Base-by-base conservation (phyloP, 92 coral and sea anemone genomes). In the Pocillopora grandis region DNA sequence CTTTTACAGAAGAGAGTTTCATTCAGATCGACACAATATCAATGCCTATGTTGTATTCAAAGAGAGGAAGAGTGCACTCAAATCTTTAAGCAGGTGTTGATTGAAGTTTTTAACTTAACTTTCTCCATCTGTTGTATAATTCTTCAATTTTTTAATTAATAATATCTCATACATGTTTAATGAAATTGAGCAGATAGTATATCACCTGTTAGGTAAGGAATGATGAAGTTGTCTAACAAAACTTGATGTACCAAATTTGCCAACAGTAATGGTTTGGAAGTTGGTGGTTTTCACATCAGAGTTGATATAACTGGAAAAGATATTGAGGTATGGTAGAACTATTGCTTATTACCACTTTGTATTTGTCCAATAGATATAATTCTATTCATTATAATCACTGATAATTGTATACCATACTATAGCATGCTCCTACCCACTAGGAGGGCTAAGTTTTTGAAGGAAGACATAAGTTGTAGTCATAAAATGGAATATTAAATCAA, bases 31-130 rank as follows among this genome's bases (percentile, higher is more conserved):
- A 69, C 89, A 90, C 59, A 90, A 83, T 72, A 64, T 96, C 71
- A 96, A 94, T 92, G 98, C 97, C 31, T 96, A 96, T 89, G 89
- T 96, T 78, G 99, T 96, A 48, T 96, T 92, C 69, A 84, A 91
- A 79, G 91, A 92, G 21, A 78, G 76, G 81, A 80, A 69, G 5
- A 69, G 92, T 76, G 98, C 93, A 27, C 80, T 69, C 52, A 80
- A 90, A 69, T 92, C 99, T n/a, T 81, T 93, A 59, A 82, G 82
- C 74, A 93, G 98, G 98, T 95, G 75, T 10, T 17, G 2, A 35
- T 70, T 15, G 42, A 1, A 31, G n/a, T 33, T 31, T 68, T 70
- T 42, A 42, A 42, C 52, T 42, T 42, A 7, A 7, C 52, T 42
- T 3, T 42, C 52, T 59, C 35, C 65, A 12, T 52, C 16, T n/a